Percentiles rank a stretch among this genome's conserved stretches.
phyloP scores from a whole-genome alignment of 30 jellyfish, hydroid and myxozoan genomes.

The Morbakka virulenta region DNA sequence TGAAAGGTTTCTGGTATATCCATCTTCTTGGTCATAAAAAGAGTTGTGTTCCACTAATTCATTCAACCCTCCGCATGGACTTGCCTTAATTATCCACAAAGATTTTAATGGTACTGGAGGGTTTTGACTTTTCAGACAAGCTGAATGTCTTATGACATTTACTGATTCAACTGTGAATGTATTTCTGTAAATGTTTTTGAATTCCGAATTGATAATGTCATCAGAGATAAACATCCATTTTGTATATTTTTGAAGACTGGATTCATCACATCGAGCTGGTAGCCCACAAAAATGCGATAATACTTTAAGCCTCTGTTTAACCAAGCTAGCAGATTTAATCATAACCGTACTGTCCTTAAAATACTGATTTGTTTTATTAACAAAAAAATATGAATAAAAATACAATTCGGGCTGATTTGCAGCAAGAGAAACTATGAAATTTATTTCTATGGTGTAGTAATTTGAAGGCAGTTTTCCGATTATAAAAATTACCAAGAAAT shows the following conservation, averaged over 20 bases:
- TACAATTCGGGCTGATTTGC: slow-evolving; percentile 10
- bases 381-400: slow-evolving; percentile 30
- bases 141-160: slow-evolving; percentile 3
- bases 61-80: slow-evolving; percentile 77
- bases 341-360: slow-evolving; percentile 47
- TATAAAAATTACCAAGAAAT: slow-evolving; percentile 42
- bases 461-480: slow-evolving; percentile 61
- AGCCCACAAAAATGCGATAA: slow-evolving; percentile 67
- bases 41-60: slow-evolving; percentile 38
- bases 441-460: slow-evolving; percentile 34
- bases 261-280: slow-evolving; percentile 63
- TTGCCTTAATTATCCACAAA: slow-evolving; percentile 48
- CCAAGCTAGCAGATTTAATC: slow-evolving; percentile 14
- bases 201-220: slow-evolving; percentile 30
- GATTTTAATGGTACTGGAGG: slow-evolving; percentile 67
- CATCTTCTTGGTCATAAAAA: slow-evolving; percentile 87
- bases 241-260: slow-evolving; percentile 44
- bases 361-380: slow-evolving; percentile 20
- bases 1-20: slow-evolving; percentile 61
- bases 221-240: neutral
- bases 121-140: slow-evolving; percentile 54
- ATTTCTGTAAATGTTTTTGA: slow-evolving; percentile 12
- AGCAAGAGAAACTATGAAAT: too few relatives aligned
- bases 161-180: slow-evolving; percentile 38
- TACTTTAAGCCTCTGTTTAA: slow-evolving; percentile 9